Evolutionary conservation across 2,888 invertebrate species (phyloP).

Genomic region (Ferrisia virgata): DNA sequence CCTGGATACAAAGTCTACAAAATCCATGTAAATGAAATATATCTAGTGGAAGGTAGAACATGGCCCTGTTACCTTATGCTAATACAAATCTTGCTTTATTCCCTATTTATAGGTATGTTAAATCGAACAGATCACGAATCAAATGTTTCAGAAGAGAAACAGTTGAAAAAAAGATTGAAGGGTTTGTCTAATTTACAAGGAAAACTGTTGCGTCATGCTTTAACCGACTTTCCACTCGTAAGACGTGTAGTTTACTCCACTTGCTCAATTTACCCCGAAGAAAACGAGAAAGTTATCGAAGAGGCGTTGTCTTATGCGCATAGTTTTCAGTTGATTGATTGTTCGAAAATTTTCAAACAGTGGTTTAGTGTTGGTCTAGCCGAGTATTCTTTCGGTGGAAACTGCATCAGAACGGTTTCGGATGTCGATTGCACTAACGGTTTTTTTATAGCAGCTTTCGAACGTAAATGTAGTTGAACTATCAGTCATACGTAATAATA

Average conservation of each 20-base stretch:
- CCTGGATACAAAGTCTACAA: no score
- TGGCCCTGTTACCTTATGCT: no score
- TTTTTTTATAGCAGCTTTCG: conserved; percentile 91
- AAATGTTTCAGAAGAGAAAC: conserved; percentile 56
- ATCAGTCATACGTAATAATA: no score
- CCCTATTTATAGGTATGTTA: conserved; percentile 58
- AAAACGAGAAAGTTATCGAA: conserved; percentile 87
- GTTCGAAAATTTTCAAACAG: conserved; percentile 46
- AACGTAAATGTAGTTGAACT: conserved; percentile 52
- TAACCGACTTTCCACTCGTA: conserved; percentile 76
- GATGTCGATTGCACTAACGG: conserved; percentile 82
- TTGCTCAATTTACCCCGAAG: conserved; percentile 83
- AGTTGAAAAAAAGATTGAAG: conserved; percentile 62
- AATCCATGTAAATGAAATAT: no score
- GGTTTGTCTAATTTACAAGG: conserved; percentile 76
- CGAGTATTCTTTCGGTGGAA: conserved; percentile 65
- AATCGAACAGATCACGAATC: conserved; percentile 55
- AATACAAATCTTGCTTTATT: background rate
- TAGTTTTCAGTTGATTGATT: conserved; percentile 49
- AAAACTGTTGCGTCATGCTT: conserved; percentile 79
- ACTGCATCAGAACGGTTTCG: conserved; percentile 75
- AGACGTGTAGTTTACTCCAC: conserved; percentile 93
- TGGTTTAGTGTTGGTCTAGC: conserved; percentile 57
- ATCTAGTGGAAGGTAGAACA: no score
- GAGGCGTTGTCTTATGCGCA: conserved; percentile 61